These are phyloP conservation scores for Heliothis virescens DNA, from an alignment of 1,140 invertebrate genomes.

Conservation along the genomic window DNA sequence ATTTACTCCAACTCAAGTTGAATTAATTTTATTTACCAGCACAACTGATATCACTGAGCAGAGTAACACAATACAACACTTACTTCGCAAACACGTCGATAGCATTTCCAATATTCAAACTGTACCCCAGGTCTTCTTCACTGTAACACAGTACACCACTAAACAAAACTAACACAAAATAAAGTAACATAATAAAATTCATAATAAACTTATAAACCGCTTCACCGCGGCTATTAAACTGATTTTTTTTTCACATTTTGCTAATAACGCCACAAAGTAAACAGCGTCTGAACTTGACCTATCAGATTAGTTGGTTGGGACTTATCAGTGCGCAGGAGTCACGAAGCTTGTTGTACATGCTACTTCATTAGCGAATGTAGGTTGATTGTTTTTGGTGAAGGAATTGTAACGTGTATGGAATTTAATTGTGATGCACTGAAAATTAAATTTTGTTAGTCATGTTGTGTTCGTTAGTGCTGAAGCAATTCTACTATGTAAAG, in stretches of 20 bases:
- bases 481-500: too few species aligned
- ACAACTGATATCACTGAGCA: not conserved
- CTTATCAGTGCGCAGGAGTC: constrained; percentile 40
- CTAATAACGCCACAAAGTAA: constrained; percentile 71
- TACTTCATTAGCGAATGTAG: not conserved
- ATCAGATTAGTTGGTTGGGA: constrained; percentile 69
- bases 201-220: constrained; percentile 53
- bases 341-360: constrained; percentile 1
- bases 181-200: constrained; percentile 61
- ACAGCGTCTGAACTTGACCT: constrained; percentile 80
- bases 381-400: not conserved
- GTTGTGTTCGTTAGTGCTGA: too few species aligned
- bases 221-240: constrained; percentile 65
- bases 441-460: too few species aligned
- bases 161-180: constrained; percentile 60
- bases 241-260: constrained; percentile 80
- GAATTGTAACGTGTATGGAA: not conserved
- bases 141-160: constrained; percentile 66
- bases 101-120: constrained; percentile 77
- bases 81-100: constrained; percentile 83
- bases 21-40: not conserved
- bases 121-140: constrained; percentile 74
- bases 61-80: constrained; percentile 53
- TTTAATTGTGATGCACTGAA: not conserved
- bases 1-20: not conserved